A percentile compares a stretch with the other conserved stretches of the same genome.
Conservation (phyloP, 1,140 invertebrate genomes). For the Diorhabda elongata region DNA sequence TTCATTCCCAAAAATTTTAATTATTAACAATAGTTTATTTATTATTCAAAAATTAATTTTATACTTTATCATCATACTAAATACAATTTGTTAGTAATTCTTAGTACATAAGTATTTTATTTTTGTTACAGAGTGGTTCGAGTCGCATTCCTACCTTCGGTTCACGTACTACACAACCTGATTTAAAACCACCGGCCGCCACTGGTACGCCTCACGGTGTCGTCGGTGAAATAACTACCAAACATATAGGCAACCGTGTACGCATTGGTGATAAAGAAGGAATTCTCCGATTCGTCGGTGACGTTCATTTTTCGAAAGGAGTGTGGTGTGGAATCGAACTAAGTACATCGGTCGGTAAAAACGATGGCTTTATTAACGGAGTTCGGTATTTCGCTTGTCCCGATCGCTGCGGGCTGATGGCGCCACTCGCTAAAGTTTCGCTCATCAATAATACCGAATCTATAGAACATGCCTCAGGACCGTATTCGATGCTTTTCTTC, state of each 20-base stretch:
- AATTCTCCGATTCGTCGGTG: constrained; percentile 55
- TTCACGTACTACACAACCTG: constrained; percentile 33
- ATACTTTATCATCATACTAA: too few species aligned
- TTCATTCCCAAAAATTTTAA: too few species aligned
- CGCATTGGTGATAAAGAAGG: constrained; percentile 52
- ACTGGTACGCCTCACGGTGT: constrained; percentile 1
- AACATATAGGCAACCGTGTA: constrained; percentile 53
- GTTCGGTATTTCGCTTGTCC: constrained; percentile 53
- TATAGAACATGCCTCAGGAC: constrained; percentile 49
- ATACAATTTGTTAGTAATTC: neutral
- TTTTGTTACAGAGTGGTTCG: constrained; percentile 27
- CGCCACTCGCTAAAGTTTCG: constrained; percentile 49
- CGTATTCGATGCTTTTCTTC: constrained; percentile 54
- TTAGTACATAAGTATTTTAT: constrained; percentile 5
- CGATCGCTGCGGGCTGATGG: constrained; percentile 51
- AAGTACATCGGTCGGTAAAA: constrained; percentile 55
- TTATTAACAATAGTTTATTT: too few species aligned
- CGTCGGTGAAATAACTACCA: constrained; percentile 28
- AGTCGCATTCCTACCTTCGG: constrained; percentile 37
- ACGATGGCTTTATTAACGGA: constrained; percentile 60
- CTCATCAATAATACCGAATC: constrained; percentile 19
- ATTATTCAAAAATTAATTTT: too few species aligned
- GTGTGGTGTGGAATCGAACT: constrained; percentile 64
- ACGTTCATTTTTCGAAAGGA: constrained; percentile 55
- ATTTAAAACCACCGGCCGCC: constrained; percentile 16